A percentile compares a stretch with the other conserved stretches of the same genome.
Conservation (phyloP, 2,113 vertebrate species). For the Penelope pileata region DNA sequence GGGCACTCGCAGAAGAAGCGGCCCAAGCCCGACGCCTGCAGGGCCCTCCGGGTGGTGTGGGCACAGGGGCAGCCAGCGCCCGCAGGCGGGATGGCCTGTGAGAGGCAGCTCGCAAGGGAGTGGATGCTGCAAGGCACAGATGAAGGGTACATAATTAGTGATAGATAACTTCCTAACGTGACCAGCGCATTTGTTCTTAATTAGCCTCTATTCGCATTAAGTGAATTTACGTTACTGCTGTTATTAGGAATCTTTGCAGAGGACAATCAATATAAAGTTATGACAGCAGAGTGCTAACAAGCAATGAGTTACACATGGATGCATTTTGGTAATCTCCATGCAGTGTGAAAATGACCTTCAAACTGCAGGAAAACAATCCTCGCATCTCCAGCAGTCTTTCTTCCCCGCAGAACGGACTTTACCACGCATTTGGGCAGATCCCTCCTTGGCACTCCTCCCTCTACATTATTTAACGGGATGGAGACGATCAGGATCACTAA, state of each 20-base stretch:
- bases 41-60: not conserved
- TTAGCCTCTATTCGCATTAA: constrained; percentile 31
- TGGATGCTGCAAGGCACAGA: not conserved
- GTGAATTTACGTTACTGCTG: constrained; percentile 5
- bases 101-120: not conserved
- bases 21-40: too few species aligned
- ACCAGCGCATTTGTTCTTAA: constrained; percentile 40
- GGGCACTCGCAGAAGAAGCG: not conserved
- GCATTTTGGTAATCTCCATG: not conserved
- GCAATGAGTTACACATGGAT: not conserved
- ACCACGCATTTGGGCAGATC: not conserved
- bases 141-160: not conserved
- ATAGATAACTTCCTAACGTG: constrained; percentile 2
- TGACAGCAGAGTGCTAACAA: constrained; percentile 28
- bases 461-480: not conserved
- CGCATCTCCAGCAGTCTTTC: not conserved
- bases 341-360: constrained; percentile 54
- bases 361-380: not conserved
- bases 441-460: not conserved
- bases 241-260: constrained; percentile 57
- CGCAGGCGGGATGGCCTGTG: not conserved
- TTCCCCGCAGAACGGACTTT: not conserved
- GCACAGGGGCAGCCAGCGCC: not conserved
- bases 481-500: not conserved
- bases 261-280: constrained; percentile 15